A percentile compares a stretch with the other conserved stretches of the same genome.
Conservation (phyloP, 1,140 invertebrate species). For the Eumeta japonica region DNA sequence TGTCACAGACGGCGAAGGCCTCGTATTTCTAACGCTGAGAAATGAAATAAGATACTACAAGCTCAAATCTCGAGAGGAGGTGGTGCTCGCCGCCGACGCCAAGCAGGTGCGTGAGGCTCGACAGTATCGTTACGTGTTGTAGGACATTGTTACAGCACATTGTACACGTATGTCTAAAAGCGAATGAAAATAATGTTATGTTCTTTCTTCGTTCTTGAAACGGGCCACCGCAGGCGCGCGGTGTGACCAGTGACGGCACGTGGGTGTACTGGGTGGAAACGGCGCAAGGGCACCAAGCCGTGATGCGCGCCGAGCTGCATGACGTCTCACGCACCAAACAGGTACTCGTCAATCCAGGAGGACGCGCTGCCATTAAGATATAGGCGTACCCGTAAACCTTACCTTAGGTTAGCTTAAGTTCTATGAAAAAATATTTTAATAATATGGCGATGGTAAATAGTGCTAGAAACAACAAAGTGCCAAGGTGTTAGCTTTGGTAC, state of each 20-base stretch:
- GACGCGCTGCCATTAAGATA: not conserved
- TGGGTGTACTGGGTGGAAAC: conserved; percentile 77
- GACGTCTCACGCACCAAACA: conserved; percentile 53
- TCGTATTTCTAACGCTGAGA: conserved; percentile 64
- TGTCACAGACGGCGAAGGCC: conserved; percentile 58
- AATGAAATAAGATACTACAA: conserved; percentile 50
- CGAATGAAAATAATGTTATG: conserved; percentile 53
- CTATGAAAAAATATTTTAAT: no score
- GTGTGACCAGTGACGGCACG: conserved; percentile 65
- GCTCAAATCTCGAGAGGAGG: conserved; percentile 29
- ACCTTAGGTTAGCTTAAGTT: no score
- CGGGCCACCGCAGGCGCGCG: conserved; percentile 62
- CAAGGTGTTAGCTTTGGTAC: no score
- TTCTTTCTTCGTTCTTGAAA: conserved; percentile 46
- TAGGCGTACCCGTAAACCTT: conserved; percentile 1
- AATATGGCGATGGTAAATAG: no score
- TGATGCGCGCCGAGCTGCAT: conserved; percentile 60
- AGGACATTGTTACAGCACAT: no score
- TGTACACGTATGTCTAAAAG: no score
- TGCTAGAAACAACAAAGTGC: no score
- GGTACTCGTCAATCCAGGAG: no score
- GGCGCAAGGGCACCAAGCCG: conserved; percentile 63
- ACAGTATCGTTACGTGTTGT: no score
- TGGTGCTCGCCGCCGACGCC: conserved; percentile 21
- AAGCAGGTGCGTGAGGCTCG: conserved; percentile 26